Evolutionary conservation across 1,140 invertebrate genomes (phyloP), one percentile per base, ranked within the genome.

Genomic region (Drosophila gunungcola): DNA sequence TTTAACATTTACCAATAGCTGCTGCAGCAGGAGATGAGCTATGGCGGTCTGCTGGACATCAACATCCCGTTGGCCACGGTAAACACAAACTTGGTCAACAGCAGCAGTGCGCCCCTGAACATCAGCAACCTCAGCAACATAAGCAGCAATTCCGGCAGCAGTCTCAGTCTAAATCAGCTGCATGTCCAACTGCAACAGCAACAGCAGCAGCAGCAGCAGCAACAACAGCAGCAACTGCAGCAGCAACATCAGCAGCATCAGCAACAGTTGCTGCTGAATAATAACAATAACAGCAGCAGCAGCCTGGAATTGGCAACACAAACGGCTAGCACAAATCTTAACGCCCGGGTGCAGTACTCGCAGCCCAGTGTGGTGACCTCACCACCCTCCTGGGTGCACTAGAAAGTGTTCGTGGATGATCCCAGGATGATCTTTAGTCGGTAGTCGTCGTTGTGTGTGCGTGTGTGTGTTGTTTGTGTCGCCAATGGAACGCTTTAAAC

Each of bases 1-100:
- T 5, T n/a, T 10, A 21, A 0, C 3, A 3, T 38, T n/a, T 39
- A 16, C 1, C 43, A 5, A 2, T 6, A 96, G 95, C 94, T 98
- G 55, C 97, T 99, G 84, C 97, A 97, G 77, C 97, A 98, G 93
- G 98, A 99, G 93, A 94, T 99, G 57, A 96, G 95, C 91, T 96
- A 98, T 93, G 97, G 97, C 78, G 97, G 97, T n/a, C 96, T 95
- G 70, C 93, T 98, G 89, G 98, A 99, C 93, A 99, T 98, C 92
- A 98, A 98, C 92, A 98, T 98, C 93, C 93, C 94, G 36, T 45
- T 92, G 58, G 65, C 91, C 34, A 52, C 78, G n/a, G 78, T 86
- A 10, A 78, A 65, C 46, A 91, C 69, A 45, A 90, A 65, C 45
- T 45, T 88, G 69, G 70, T 70, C n/a, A 75, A 84, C 60, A 86